Evolutionary conservation across 2,888 invertebrate species (phyloP), one percentile per base, ranked within the genome.

Genomic region (Pemphredon lugubris): DNA sequence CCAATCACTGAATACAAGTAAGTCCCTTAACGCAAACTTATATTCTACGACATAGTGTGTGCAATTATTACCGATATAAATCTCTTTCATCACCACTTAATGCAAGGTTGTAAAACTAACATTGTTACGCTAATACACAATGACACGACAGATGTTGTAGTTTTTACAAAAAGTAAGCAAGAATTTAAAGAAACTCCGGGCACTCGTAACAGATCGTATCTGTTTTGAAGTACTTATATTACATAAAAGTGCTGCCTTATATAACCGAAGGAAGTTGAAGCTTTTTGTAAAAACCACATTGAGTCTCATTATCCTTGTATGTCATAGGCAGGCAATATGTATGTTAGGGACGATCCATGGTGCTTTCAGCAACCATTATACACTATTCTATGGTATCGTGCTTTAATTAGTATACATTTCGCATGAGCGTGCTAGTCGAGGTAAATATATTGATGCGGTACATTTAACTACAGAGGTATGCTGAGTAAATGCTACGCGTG

Each of bases 281-380:
- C 47, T 68, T 73, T 60, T 69, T 73, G 72, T 72, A 77, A 77
- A 77, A 81, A 74, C 66, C 50, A 76, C 76, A 67, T 45, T 42
- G 21, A 23, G 14, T 53, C 54, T 59, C 21, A 34, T 55, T 73
- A 67, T 30, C 23, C 47, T 67, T 67, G 67, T 72, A 72, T 60
- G 58, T 72, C 59, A 63, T 79, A 79, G 73, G 83, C 81, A 81
- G 80, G 82, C 73, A 82, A 79, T 82, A 83, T 83, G 83, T 83
- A 83, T 83, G 83, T 83, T 80, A 75, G 82, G 83, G 83, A 83
- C 83, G 83, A 83, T 83, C 64, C 54, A 74, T 82, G 83, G 82
- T 73, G 77, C 82, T 69, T 76, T 60, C 75, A 79, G 85, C 83
- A 81, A 81, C 85, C 85, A 81, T 84, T 75, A 80, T 64, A 75